Evolutionary conservation across 1,140 invertebrate genomes (phyloP).

Genomic region (Drosophila santomea): DNA sequence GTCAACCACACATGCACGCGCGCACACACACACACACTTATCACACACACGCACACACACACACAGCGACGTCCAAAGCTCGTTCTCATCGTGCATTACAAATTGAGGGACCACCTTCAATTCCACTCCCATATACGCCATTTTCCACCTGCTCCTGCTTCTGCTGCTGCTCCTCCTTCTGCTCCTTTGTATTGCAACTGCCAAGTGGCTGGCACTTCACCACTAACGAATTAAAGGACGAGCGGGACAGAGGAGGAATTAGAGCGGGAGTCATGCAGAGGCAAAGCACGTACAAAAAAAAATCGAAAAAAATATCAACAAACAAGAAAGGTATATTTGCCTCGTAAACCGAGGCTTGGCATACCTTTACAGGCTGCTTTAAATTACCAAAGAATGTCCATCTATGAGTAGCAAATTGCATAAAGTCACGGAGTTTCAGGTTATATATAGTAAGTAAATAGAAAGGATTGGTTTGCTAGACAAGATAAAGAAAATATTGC

Average conservation of each 20-base stretch:
- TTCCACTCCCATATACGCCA: conserved; percentile 32
- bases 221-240: conserved; percentile 62
- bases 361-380: conserved; percentile 4
- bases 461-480: no score
- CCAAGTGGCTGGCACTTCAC: conserved; percentile 66
- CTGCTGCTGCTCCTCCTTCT: background rate
- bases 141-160: conserved; percentile 25
- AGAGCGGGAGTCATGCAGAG: conserved; percentile 34
- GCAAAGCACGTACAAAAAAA: conserved; percentile 45
- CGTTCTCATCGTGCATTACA: conserved; percentile 48
- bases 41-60: background rate
- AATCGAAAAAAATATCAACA: conserved; percentile 25
- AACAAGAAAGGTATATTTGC: conserved; percentile 7
- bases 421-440: background rate
- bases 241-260: conserved; percentile 14
- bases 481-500: no score
- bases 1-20: background rate
- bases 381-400: background rate
- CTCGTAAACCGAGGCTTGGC: background rate
- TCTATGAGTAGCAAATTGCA: background rate
- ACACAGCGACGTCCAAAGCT: conserved; percentile 23
- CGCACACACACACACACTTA: conserved; percentile 1
- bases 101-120: conserved; percentile 65
- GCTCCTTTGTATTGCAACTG: conserved; percentile 51
- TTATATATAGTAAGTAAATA: background rate